A percentile compares a stretch with the other conserved stretches of the same genome.
Conservation (phyloP, 2,888 invertebrate genomes). For the Syrista parreyssii region DNA sequence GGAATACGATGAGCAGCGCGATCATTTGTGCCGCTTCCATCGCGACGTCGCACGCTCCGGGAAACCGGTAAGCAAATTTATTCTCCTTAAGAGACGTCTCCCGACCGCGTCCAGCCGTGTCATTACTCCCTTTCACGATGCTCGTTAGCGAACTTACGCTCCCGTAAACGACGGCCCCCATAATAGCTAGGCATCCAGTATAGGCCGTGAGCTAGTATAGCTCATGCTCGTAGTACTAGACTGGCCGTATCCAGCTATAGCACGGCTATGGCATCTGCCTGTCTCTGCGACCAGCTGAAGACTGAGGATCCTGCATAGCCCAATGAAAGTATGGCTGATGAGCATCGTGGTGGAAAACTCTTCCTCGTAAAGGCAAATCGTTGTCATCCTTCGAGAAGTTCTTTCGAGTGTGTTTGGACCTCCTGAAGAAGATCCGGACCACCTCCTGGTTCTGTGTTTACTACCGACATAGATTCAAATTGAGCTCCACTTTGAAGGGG, state of each 20-base stretch:
- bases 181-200: background rate
- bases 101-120: conserved; percentile 57
- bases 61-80: conserved; percentile 59
- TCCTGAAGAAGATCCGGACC: conserved; percentile 3
- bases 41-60: conserved; percentile 33
- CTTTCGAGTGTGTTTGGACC: background rate
- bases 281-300: background rate
- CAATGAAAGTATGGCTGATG: background rate
- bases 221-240: background rate
- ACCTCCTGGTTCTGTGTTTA: conserved; percentile 20
- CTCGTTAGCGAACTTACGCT: conserved; percentile 46
- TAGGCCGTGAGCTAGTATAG: background rate
- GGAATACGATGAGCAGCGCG: background rate
- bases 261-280: background rate
- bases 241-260: background rate
- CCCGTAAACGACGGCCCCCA: conserved; percentile 4
- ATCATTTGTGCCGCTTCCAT: conserved; percentile 4
- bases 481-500: conserved; percentile 26
- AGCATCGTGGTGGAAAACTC: background rate
- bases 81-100: conserved; percentile 44
- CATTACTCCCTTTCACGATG: conserved; percentile 60
- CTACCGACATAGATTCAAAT: conserved; percentile 41
- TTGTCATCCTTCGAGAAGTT: background rate
- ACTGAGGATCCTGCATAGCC: background rate
- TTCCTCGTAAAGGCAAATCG: background rate